phyloP scores from a whole-genome alignment of 1,140 invertebrate species.

The Theocolax elegans region DNA sequence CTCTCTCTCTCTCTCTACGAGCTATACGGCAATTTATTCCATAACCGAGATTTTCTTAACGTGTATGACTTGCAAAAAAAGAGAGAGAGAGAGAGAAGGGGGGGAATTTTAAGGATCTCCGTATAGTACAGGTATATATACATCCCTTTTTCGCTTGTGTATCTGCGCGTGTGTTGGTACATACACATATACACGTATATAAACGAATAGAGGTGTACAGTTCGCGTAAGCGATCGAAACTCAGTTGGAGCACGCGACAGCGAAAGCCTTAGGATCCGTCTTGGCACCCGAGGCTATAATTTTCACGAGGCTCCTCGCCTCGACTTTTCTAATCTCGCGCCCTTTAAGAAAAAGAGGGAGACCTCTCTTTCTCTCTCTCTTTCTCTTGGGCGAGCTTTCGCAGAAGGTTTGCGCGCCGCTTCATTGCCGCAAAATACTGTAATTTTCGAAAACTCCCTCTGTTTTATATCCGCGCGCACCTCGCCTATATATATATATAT shows the following conservation, averaged over 20 bases:
- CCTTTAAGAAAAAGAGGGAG: neutral
- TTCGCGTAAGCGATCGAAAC: conserved; percentile 13
- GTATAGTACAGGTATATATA: too few species aligned
- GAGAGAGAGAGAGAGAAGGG: too few species aligned
- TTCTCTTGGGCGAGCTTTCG: too few species aligned
- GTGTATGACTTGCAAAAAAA: conserved; percentile 33
- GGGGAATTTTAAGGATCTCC: conserved; percentile 14
- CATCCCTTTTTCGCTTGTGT: too few species aligned
- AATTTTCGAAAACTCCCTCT: conserved; percentile 22
- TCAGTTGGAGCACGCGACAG: conserved; percentile 14
- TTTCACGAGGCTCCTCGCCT: conserved; percentile 14
- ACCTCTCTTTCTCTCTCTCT: too few species aligned
- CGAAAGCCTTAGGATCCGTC: neutral
- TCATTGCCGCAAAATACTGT: conserved; percentile 41
- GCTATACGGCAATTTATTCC: conserved; percentile 21
- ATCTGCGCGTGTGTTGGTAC: too few species aligned
- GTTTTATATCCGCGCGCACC: conserved; percentile 19
- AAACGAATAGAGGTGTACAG: neutral
- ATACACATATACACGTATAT: too few species aligned
- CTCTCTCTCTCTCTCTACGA: too few species aligned
- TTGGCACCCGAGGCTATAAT: conserved; percentile 23
- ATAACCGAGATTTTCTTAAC: neutral
- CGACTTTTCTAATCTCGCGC: conserved; percentile 19
- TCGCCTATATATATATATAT: neutral
- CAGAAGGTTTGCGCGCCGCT: conserved; percentile 16